Evolutionary conservation across 2,113 vertebrate genomes (phyloP).

Genomic region (Pelobates fuscus): DNA sequence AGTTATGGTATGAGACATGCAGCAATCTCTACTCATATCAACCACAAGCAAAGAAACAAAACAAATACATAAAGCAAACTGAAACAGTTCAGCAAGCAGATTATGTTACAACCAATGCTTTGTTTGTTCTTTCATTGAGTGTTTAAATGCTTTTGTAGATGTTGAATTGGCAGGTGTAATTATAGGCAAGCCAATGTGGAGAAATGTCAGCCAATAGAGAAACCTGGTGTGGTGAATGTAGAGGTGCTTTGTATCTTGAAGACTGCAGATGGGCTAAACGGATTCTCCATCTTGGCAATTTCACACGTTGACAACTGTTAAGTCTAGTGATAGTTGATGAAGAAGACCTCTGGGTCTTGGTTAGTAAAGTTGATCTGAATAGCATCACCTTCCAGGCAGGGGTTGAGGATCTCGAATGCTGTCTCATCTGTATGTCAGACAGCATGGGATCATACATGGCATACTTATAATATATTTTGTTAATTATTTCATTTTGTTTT

Average conservation of each 20-base stretch:
- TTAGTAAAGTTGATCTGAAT: neutral
- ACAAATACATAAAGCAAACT: neutral
- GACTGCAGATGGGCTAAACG: neutral
- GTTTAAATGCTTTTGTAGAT: neutral
- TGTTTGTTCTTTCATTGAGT: neutral
- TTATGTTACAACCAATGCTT: neutral
- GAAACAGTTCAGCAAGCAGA: neutral
- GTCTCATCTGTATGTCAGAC: neutral
- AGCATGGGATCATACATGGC: neutral
- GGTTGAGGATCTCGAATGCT: neutral
- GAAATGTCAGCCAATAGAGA: neutral
- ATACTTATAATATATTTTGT: neutral
- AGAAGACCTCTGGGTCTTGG: neutral
- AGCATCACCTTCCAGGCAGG: neutral
- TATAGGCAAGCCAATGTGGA: neutral
- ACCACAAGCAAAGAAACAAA: neutral
- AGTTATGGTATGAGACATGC: neutral
- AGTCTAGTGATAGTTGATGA: neutral
- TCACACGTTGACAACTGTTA: neutral
- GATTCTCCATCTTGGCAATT: slow-evolving; percentile 22
- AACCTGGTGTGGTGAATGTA: neutral
- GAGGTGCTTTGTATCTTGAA: neutral
- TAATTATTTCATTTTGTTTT: too few relatives aligned
- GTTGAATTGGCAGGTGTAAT: neutral
- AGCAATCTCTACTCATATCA: neutral